Base-by-base conservation (phyloP, 2,113 vertebrate genomes). In the Paramisgurnus dabryanus region DNA sequence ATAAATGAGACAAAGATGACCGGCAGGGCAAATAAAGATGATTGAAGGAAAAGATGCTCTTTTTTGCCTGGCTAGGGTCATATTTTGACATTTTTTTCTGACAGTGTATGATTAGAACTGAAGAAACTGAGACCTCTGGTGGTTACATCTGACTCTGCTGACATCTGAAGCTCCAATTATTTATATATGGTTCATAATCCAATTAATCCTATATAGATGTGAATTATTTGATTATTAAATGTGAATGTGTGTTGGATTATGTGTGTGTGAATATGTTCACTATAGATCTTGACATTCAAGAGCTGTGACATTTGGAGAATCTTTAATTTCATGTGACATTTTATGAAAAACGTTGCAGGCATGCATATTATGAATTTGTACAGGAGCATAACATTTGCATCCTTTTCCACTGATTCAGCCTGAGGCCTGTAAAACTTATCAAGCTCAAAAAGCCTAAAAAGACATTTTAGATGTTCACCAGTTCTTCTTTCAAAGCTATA, bases 301-400 rank as follows among this genome's bases (percentile, higher is more conserved):
- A 39, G 61, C 45, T 67, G 13, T 67, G 70, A 74, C 71, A 74
- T 75, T 66, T 75, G 18, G 27, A 13, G 9, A 47, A 39, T 40
- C 67, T 78, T 57, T 58, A 73, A 61, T 78, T 82, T 34, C 58
- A 34, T 27, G n/a, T 67, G 69, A 67, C 53, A 82, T 72, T 82
- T 73, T n/a, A 47, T 69, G 13, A 71, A 64, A 58, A 70, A 57
- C 3, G 10, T 78, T 40, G 22, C 15, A 27, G 17, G 63, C 57
- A 7, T 63, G 58, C 4, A 17, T 67, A 55, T 41, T 77, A 34
- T 64, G 58, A 70, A n/a, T 70, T 15, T 39, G 15, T 45, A 43
- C 47, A 47, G 43, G 27, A n/a, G 34, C 13, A n/a, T 7, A 53
- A 15, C 15, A 53, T 70, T 70, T 70, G 45, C 68, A 71, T 40